Evolutionary conservation across 35 echinoderm and acorn worm genomes (phyloP).

Genomic region (Ptychodera flava): DNA sequence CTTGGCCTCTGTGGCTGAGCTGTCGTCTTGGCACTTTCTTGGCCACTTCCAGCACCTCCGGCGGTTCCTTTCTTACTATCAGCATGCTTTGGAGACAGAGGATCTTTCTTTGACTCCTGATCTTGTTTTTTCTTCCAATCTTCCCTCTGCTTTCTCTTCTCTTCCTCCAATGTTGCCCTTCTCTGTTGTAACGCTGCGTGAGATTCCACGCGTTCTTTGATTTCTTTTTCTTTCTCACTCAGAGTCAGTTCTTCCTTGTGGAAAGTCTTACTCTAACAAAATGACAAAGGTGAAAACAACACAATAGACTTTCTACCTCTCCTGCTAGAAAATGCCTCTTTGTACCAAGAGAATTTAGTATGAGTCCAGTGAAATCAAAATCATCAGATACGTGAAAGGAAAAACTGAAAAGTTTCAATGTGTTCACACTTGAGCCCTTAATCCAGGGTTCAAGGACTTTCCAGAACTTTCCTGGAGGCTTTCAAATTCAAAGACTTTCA

Average conservation of each 20-base stretch:
- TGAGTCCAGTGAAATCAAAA: no score
- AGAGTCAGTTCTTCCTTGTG: constrained; percentile 88
- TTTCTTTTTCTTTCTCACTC: constrained; percentile 63
- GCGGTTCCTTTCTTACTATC: not conserved
- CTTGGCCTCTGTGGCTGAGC: not conserved
- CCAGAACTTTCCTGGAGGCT: no score
- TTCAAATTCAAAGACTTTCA: no score
- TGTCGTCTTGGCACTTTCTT: constrained; percentile 34
- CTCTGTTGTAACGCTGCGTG: constrained; percentile 54
- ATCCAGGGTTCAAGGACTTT: not conserved
- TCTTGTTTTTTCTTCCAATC: not conserved
- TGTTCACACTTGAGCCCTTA: not conserved
- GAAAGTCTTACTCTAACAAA: constrained; percentile 74
- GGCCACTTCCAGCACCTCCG: constrained; percentile 70
- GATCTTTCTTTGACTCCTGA: not conserved
- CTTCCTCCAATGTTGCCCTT: constrained; percentile 3
- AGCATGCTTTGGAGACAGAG: not conserved
- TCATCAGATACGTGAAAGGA: no score
- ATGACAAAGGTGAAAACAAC: no score
- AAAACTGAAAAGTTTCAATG: not conserved
- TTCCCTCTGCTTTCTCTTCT: not conserved
- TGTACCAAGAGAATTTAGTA: no score
- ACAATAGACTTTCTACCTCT: no score
- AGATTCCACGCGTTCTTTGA: constrained; percentile 26
- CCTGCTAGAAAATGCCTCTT: no score